A percentile compares a stretch with the other conserved stretches of the same genome.
These are phyloP conservation scores for Montipora efflorescens DNA, from an alignment of 64 coral and sea anemone genomes.

Conservation along the genomic window DNA sequence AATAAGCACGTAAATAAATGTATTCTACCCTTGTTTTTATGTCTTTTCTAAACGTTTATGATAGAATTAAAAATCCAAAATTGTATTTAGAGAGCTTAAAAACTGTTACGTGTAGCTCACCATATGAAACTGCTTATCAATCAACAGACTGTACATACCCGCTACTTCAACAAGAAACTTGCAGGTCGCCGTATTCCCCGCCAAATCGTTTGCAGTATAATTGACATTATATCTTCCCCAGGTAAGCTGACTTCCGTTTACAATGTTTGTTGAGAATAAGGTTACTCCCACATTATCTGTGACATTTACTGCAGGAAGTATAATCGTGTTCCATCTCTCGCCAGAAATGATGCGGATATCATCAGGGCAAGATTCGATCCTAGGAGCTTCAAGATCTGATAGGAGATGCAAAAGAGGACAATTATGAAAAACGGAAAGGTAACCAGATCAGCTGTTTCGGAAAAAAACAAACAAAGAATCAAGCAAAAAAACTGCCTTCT, in stretches of 20 bases:
- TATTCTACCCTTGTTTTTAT: too few relatives aligned
- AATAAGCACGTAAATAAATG: too few relatives aligned
- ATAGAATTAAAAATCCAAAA: too few relatives aligned
- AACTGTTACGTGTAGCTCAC: too few relatives aligned
- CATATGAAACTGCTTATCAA: too few relatives aligned
- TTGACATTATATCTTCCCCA: slow-evolving; percentile 47
- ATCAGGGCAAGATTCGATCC: neutral
- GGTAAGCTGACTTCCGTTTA: slow-evolving; percentile 4
- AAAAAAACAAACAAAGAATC: too few relatives aligned
- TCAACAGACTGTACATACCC: slow-evolving; percentile 14
- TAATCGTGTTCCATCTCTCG: neutral
- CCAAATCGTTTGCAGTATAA: slow-evolving; percentile 63
- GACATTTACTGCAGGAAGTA: slow-evolving; percentile 15
- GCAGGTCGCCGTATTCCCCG: slow-evolving; percentile 36
- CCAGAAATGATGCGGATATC: neutral
- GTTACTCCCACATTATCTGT: slow-evolving; percentile 47
- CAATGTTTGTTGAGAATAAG: neutral
- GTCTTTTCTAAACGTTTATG: too few relatives aligned
- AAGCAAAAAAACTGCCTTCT: too few relatives aligned
- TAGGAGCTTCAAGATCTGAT: slow-evolving; percentile 36
- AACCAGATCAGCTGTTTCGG: too few relatives aligned
- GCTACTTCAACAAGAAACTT: slow-evolving; percentile 5
- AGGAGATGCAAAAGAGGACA: too few relatives aligned
- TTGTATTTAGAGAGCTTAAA: too few relatives aligned
- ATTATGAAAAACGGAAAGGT: too few relatives aligned